Conservation (phyloP, 2,888 invertebrate genomes). For the Tanaodytes sp. region DNA sequence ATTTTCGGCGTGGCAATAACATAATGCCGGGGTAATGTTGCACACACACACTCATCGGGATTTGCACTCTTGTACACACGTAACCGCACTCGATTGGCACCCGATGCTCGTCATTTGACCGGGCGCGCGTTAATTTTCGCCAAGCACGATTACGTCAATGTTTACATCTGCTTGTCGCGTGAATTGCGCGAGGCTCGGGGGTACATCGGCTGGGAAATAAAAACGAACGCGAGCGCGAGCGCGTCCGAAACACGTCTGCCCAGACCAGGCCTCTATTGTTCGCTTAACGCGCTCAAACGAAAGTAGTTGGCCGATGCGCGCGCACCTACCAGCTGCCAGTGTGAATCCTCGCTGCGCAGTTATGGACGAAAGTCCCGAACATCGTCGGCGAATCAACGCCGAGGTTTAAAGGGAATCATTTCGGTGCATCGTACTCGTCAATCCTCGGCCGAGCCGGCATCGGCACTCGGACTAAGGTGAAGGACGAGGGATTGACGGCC, state of each 20-base stretch:
- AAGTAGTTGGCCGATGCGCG: slow-evolving; percentile 72
- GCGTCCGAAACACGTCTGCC: slow-evolving; percentile 72
- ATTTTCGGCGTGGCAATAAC: slow-evolving; percentile 67
- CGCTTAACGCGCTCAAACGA: slow-evolving; percentile 72
- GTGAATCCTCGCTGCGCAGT: slow-evolving; percentile 62
- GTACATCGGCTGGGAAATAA: slow-evolving; percentile 58
- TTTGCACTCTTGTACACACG: slow-evolving; percentile 64
- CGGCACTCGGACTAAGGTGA: slow-evolving; percentile 20
- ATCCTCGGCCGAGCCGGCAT: slow-evolving; percentile 4
- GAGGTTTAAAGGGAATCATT: slow-evolving; percentile 46
- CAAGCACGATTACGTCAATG: slow-evolving; percentile 54
- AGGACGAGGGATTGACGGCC: slow-evolving; percentile 28
- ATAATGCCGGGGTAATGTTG: slow-evolving; percentile 66
- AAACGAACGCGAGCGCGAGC: slow-evolving; percentile 70
- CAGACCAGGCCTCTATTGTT: slow-evolving; percentile 72
- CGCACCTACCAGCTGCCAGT: slow-evolving; percentile 65
- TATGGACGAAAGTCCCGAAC: slow-evolving; percentile 59
- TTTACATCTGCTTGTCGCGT: no score
- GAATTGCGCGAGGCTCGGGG: slow-evolving; percentile 57
- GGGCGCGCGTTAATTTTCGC: slow-evolving; percentile 59
- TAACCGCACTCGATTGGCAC: slow-evolving; percentile 52
- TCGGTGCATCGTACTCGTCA: slow-evolving; percentile 31
- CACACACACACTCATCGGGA: slow-evolving; percentile 70
- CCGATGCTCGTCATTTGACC: slow-evolving; percentile 59
- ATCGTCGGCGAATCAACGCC: slow-evolving; percentile 57